phyloP scores from a whole-genome alignment of 2,797 vertebrate species.

The Tauraco hartlaubi region DNA sequence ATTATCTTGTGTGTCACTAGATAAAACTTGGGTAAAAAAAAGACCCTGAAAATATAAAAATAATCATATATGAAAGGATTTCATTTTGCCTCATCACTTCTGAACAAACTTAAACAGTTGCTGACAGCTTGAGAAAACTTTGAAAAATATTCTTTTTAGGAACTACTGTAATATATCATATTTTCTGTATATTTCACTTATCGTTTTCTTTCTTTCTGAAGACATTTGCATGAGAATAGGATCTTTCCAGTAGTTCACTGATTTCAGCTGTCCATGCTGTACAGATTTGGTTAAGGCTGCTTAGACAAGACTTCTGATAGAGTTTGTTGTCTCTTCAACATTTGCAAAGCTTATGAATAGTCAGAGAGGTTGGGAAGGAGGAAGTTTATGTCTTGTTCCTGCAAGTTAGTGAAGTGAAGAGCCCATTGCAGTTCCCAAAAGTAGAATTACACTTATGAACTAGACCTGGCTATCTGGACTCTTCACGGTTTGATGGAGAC shows the following conservation, averaged over 20 bases:
- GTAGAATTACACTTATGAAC: background rate
- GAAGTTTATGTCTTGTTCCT: background rate
- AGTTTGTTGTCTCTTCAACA: background rate
- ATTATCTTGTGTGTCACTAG: background rate
- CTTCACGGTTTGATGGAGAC: background rate
- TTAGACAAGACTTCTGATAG: background rate
- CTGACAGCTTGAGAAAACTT: constrained; percentile 42
- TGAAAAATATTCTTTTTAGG: constrained; percentile 3
- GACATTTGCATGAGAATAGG: constrained; percentile 2
- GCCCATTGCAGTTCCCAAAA: background rate
- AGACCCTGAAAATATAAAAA: constrained; percentile 50
- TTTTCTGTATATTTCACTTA: constrained; percentile 8
- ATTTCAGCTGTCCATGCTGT: background rate
- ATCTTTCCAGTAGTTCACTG: background rate
- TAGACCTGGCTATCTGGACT: background rate
- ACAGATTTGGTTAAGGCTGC: background rate
- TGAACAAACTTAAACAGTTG: constrained; percentile 51
- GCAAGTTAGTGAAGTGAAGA: background rate
- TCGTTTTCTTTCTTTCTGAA: constrained; percentile 12
- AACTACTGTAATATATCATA: background rate
- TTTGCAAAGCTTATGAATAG: background rate
- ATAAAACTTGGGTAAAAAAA: background rate
- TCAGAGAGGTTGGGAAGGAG: background rate
- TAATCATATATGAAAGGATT: constrained; percentile 49
- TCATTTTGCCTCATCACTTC: constrained; percentile 46